Base-by-base conservation (phyloP, 2,113 vertebrate genomes). In the Propithecus coquereli region DNA sequence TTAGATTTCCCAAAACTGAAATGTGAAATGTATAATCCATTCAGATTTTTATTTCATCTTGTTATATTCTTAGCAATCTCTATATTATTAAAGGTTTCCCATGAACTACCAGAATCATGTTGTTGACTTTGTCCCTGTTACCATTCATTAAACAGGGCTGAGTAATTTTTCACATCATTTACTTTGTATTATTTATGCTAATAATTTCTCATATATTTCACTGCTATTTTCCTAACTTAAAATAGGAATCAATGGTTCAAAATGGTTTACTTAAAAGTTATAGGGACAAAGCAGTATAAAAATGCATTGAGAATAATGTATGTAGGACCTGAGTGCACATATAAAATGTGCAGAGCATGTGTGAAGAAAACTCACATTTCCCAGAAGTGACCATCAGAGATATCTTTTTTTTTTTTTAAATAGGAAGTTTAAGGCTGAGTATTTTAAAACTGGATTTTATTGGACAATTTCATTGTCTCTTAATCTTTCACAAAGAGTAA, bases 131-230 rank as follows among this genome's bases (percentile, higher is more conserved):
- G 27, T 59, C 7, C 89, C 32, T 18, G 2, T 91, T 65, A n/a
- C 30, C 23, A 30, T 61, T 66, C 54, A 57, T 54, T 57, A 77
- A 61, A 59, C 23, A 71, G 59, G 16, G 0, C 17, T 91, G 30
- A 25, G 25, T 32, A 45, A 54, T 79, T 76, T 87, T 93, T 83
- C 73, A 92, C 37, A 45, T n/a, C 16, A 90, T 89, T 79, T 81
- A 52, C 45, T 90, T 93, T 91, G 57, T 65, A 61, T 89, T 95
- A 14, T 77, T 85, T 74, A 74, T 71, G 14, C 47, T 92, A 90
- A 84, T 59, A 52, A 82, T 52, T 63, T 57, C 83, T 86, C 22
- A 71, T 50, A 52, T 57, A 59, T 86, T 90, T 96, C n/a, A 37
- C 4, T 96, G 32, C 52, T 47, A 37, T 83, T 82, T 86, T n/a